Evolutionary conservation across 37 sponge, comb jelly and placozoan genomes (phyloP), one percentile per base, ranked within the genome.

Genomic region (Haliclona indistincta): DNA sequence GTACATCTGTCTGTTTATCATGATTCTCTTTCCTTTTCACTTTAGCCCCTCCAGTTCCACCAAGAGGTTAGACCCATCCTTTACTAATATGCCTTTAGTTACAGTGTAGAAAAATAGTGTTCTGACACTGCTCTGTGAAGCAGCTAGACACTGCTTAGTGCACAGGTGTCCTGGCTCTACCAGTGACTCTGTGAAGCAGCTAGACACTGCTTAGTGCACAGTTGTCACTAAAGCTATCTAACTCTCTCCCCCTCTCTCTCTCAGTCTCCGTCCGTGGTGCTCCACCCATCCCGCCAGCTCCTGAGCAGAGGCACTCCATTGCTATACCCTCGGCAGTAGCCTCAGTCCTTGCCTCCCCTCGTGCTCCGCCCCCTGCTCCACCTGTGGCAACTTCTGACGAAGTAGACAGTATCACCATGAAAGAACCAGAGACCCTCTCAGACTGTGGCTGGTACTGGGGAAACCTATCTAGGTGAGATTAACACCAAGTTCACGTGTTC

Each of bases 361-460:
- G 1, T 37, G 26, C 64, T 65, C 36, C 49, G 19, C 56, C 73
- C 37, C 56, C 25, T 49, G 32, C 33, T 36, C 49, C 76, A 30
- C 64, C 73, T 15, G 39, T n/a, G n/a, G n/a, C n/a, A n/a, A n/a
- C n/a, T n/a, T n/a, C n/a, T n/a, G n/a, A n/a, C n/a, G n/a, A n/a
- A n/a, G n/a, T n/a, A n/a, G n/a, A n/a, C n/a, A n/a, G n/a, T n/a
- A n/a, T n/a, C n/a, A n/a, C 3, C 43, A 25, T 13, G 20, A 13
- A 54, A 40, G 0, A 23, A 30, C 36, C 39, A 56, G 22, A 5
- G 10, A 22, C 69, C 17, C 52, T 82, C 5, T 36, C 41, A 17
- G 82, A 86, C 17, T 49, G 54, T 36, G 66, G 72, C 17, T 83
- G 83, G 49, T 47, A 47, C 49, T 47, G 49, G 93, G 84, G 71